These are phyloP conservation scores for Pygoscelis antarcticus DNA, from an alignment of 2,113 vertebrate species.

Conservation along the genomic window DNA sequence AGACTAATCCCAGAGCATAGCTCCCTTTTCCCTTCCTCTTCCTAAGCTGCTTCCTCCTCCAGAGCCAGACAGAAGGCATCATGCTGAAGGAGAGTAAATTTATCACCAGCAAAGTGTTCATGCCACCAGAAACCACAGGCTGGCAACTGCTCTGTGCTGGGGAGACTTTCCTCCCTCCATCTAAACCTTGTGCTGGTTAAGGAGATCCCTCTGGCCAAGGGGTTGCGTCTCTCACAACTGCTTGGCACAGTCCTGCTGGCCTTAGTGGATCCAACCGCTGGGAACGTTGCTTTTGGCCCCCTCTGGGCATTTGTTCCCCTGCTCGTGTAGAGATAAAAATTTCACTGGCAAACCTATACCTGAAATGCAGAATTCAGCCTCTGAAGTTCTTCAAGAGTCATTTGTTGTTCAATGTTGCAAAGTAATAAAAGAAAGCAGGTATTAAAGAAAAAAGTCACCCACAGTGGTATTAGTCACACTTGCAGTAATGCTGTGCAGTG, in stretches of 20 bases:
- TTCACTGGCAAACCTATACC: constrained; percentile 29
- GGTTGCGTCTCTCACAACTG: rapidly evolving
- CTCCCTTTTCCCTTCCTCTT: background rate
- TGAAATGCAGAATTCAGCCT: constrained; percentile 77
- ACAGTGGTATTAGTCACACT: background rate
- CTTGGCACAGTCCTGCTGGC: background rate
- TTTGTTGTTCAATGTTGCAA: constrained; percentile 71
- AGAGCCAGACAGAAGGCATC: background rate
- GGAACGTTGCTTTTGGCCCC: rapidly evolving
- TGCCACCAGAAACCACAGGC: background rate
- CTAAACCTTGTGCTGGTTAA: background rate
- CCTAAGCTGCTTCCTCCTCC: background rate
- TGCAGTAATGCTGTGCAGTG: background rate
- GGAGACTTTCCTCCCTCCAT: background rate
- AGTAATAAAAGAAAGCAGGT: constrained; percentile 14
- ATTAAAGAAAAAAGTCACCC: background rate
- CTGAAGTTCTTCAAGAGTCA: constrained; percentile 72
- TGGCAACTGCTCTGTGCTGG: background rate
- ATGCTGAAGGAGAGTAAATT: background rate
- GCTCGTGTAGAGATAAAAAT: background rate
- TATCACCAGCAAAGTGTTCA: rapidly evolving
- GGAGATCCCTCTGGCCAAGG: background rate
- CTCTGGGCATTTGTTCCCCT: background rate
- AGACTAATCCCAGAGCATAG: background rate
- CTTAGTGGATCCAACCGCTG: background rate